Evolutionary conservation across 2,113 vertebrate species (phyloP).

Genomic region (Onychorhynchus coronatus): DNA sequence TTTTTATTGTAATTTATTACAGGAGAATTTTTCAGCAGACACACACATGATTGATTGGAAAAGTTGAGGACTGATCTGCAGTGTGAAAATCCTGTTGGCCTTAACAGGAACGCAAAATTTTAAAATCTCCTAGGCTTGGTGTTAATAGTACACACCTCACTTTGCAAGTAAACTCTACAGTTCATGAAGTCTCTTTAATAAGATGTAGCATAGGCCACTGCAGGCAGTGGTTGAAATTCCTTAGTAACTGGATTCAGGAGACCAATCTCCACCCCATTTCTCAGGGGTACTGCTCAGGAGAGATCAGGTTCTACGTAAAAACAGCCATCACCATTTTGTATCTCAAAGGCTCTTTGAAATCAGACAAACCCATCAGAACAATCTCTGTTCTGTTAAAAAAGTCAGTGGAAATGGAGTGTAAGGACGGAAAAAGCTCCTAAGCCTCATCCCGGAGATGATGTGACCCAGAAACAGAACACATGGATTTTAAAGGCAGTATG

Average conservation of each 20-base stretch:
- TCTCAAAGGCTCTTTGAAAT: neutral
- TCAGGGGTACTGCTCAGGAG: neutral
- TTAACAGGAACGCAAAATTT: neutral
- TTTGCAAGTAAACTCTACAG: neutral
- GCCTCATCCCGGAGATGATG: neutral
- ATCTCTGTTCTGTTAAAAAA: neutral
- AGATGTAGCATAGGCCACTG: neutral
- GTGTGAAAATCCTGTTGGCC: neutral
- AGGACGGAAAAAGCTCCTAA: neutral
- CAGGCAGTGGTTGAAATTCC: neutral
- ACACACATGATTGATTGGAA: neutral
- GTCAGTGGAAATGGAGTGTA: neutral
- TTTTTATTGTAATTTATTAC: neutral
- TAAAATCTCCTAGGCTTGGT: neutral
- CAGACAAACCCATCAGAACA: neutral
- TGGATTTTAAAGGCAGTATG: conserved; percentile 1
- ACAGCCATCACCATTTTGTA: neutral
- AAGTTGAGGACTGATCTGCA: neutral
- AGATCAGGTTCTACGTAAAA: neutral
- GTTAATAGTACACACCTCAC: neutral
- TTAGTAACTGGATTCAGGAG: neutral
- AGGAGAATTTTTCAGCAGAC: neutral
- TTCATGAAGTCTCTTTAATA: neutral
- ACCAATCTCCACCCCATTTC: neutral
- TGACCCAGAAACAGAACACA: neutral